Evolutionary conservation across 2,888 invertebrate genomes (phyloP).

Genomic region (Agapostemon virescens): DNA sequence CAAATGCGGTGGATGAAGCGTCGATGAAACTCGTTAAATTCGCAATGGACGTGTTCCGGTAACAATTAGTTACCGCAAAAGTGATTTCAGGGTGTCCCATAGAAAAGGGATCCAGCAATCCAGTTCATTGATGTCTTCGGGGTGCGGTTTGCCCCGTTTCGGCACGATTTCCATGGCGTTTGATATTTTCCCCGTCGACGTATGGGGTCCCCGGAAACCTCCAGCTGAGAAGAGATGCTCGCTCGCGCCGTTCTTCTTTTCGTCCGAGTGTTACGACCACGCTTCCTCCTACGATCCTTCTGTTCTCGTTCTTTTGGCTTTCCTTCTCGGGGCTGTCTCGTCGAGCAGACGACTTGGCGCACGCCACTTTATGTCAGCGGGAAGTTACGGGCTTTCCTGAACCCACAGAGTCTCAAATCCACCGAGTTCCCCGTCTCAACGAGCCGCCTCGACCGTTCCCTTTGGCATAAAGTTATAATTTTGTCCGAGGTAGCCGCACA

Average conservation of each 20-base stretch:
- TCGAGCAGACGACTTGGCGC: constrained; percentile 59
- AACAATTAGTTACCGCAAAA: not conserved
- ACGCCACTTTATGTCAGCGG: constrained; percentile 52
- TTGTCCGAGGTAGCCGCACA: not conserved
- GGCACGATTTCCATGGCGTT: constrained; percentile 21
- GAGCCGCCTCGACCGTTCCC: not conserved
- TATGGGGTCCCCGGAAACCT: constrained; percentile 51
- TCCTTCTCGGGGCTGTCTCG: constrained; percentile 28
- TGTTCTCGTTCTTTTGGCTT: constrained; percentile 37
- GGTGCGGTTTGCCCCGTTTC: not conserved
- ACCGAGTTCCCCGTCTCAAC: not conserved
- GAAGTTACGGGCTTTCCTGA: constrained; percentile 38
- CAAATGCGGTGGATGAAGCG: no score
- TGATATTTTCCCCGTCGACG: constrained; percentile 29
- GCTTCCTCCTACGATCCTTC: constrained; percentile 13
- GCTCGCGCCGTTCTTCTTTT: constrained; percentile 35
- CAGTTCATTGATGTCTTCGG: not conserved
- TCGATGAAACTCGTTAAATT: not conserved
- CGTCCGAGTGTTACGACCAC: constrained; percentile 6
- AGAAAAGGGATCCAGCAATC: no score
- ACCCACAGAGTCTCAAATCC: constrained; percentile 6
- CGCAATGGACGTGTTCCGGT: not conserved
- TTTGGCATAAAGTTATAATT: constrained; percentile 39
- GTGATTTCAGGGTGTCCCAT: no score
- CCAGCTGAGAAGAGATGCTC: constrained; percentile 54